These are phyloP conservation scores for Drosophila greeni DNA, from an alignment of 2,888 invertebrate genomes.

Conservation along the genomic window DNA sequence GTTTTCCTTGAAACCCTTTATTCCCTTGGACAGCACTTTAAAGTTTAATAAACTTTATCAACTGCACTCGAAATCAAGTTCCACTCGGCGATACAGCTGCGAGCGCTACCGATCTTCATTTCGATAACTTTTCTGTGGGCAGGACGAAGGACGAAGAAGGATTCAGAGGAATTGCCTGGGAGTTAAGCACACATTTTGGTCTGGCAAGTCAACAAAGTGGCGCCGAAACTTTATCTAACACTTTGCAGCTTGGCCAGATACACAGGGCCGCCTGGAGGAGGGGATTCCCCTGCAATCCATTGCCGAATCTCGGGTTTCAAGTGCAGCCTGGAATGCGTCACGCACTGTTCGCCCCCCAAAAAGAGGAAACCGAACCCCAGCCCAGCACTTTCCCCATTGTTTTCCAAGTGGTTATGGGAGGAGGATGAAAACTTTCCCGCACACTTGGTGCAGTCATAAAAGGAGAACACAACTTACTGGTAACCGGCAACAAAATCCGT, in stretches of 20 bases:
- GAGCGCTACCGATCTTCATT: slow-evolving; percentile 36
- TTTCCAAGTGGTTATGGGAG: slow-evolving; percentile 23
- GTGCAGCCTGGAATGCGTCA: slow-evolving; percentile 61
- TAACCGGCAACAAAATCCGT: slow-evolving; percentile 45
- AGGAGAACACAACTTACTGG: slow-evolving; percentile 31
- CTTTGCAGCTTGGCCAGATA: slow-evolving; percentile 52
- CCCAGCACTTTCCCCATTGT: slow-evolving; percentile 47
- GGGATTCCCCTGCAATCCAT: slow-evolving; percentile 1
- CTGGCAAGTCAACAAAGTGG: slow-evolving; percentile 64
- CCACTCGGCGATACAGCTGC: slow-evolving; percentile 37
- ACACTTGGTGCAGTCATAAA: slow-evolving; percentile 70
- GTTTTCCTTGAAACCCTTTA: slow-evolving; percentile 7
- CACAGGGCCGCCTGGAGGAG: slow-evolving; percentile 34
- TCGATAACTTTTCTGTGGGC: slow-evolving; percentile 35
- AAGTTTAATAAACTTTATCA: slow-evolving; percentile 42
- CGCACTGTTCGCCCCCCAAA: slow-evolving; percentile 46
- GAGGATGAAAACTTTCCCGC: slow-evolving; percentile 53
- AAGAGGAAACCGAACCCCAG: slow-evolving; percentile 22
- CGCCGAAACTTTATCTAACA: slow-evolving; percentile 60
- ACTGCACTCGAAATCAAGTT: slow-evolving; percentile 41
- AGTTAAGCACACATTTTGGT: slow-evolving; percentile 51
- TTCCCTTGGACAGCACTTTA: slow-evolving; percentile 25
- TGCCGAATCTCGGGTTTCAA: slow-evolving; percentile 51
- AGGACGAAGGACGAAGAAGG: background rate
- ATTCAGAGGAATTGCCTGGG: slow-evolving; percentile 13